Conservation (phyloP, 2,797 vertebrate genomes). For the Epinephelus coioides region DNA sequence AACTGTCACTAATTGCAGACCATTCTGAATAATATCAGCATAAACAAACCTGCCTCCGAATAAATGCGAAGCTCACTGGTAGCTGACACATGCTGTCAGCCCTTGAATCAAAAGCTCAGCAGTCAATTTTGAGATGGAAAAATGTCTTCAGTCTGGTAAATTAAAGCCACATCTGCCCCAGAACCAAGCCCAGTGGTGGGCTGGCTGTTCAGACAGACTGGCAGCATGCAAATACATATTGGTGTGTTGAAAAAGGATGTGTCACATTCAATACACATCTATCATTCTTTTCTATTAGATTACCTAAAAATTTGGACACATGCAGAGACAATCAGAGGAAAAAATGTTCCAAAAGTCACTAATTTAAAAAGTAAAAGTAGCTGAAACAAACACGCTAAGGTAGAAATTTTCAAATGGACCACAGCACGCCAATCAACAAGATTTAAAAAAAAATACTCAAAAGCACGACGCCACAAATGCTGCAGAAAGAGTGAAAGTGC, state of each 20-base stretch:
- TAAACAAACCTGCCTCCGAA: conserved; percentile 61
- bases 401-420: not conserved
- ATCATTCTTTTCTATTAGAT: conserved; percentile 3
- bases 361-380: not conserved
- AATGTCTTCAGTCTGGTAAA: conserved; percentile 50
- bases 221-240: conserved; percentile 61
- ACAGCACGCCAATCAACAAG: not conserved
- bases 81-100: conserved; percentile 61
- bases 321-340: conserved; percentile 19
- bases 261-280: conserved; percentile 32
- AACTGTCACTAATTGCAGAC: conserved; percentile 56
- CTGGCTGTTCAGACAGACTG: conserved; percentile 45
- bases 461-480: not conserved
- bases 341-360: not conserved
- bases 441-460: not conserved
- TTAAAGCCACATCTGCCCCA: conserved; percentile 62
- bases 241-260: conserved; percentile 40
- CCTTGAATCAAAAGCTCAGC: conserved; percentile 68
- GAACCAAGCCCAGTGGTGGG: conserved; percentile 50
- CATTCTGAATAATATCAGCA: conserved; percentile 61
- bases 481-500: not conserved
- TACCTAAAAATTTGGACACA: conserved; percentile 35
- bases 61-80: conserved; percentile 50
- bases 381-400: not conserved
- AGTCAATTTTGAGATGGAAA: conserved; percentile 63